phyloP scores from a whole-genome alignment of 2,888 invertebrate genomes.

The Pterostichus niger region DNA sequence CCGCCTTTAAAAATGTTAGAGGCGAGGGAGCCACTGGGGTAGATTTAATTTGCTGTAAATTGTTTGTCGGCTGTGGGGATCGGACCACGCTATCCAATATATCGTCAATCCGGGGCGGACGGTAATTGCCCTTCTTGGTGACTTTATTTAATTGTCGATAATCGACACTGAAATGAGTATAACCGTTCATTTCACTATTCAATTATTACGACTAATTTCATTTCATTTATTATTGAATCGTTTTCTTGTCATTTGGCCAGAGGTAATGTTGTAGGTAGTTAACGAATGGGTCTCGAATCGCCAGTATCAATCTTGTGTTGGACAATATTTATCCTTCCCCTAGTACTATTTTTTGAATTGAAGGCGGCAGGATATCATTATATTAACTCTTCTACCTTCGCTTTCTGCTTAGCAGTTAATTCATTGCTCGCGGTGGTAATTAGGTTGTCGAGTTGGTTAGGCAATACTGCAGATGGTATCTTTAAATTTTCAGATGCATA shows the following conservation, averaged over 20 bases:
- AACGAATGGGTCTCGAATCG: constrained; percentile 22
- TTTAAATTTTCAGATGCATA: background rate
- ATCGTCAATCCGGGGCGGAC: too few relatives aligned
- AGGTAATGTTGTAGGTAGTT: background rate
- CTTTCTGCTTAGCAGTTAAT: background rate
- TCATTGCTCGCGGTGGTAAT: background rate
- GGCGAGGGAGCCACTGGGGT: constrained; percentile 63
- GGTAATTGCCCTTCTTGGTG: too few relatives aligned
- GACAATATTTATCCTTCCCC: constrained; percentile 12
- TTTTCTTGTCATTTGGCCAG: constrained; percentile 38
- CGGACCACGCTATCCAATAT: too few relatives aligned
- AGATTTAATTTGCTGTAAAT: constrained; percentile 18
- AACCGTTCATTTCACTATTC: too few relatives aligned
- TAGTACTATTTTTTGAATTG: background rate
- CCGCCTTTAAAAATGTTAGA: too few relatives aligned
- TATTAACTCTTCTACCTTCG: too few relatives aligned
- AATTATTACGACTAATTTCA: too few relatives aligned
- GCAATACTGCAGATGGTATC: background rate
- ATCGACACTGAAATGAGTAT: too few relatives aligned
- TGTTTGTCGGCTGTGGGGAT: too few relatives aligned
- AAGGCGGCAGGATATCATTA: constrained; percentile 18
- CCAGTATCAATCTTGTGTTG: too few relatives aligned
- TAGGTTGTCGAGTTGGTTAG: background rate
- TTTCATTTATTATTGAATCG: too few relatives aligned
- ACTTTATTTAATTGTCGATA: too few relatives aligned